Evolutionary conservation across 1,140 invertebrate species (phyloP).

Genomic region (Rhopalosiphum padi): DNA sequence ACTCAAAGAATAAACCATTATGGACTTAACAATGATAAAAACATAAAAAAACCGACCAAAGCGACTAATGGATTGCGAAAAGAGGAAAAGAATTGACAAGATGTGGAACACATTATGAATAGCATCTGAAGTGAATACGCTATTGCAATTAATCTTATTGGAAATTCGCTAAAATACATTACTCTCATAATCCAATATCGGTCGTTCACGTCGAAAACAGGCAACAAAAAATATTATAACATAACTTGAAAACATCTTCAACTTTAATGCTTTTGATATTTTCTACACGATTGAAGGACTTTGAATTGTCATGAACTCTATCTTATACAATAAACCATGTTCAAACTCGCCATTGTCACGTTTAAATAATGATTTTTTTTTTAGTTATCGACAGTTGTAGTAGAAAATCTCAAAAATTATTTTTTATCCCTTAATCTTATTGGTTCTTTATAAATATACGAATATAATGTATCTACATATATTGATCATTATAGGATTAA

Average conservation of each 20-base stretch:
- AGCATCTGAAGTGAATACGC: slow-evolving; percentile 16
- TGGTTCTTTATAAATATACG: background rate
- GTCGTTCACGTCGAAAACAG: background rate
- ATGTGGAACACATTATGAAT: slow-evolving; percentile 21
- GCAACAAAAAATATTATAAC: background rate
- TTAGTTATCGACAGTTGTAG: background rate
- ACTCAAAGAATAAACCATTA: slow-evolving; percentile 20
- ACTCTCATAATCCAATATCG: slow-evolving; percentile 26
- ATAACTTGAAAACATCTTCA: slow-evolving; percentile 16
- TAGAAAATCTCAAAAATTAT: background rate
- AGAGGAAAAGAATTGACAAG: slow-evolving; percentile 21
- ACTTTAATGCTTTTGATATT: slow-evolving; percentile 1
- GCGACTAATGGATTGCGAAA: slow-evolving; percentile 20
- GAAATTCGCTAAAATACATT: slow-evolving; percentile 8
- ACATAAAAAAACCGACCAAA: background rate
- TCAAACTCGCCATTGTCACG: background rate
- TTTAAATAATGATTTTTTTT: slow-evolving; percentile 7
- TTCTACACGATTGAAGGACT: slow-evolving; percentile 15
- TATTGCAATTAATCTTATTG: slow-evolving; percentile 37
- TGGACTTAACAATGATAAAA: slow-evolving; percentile 1
- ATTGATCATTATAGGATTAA: background rate
- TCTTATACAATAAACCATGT: background rate
- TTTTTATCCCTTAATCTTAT: background rate
- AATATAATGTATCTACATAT: too few relatives aligned
- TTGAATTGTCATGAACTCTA: background rate